phyloP scores from a whole-genome alignment of 1,140 invertebrate genomes.

The Bombus haemorrhoidalis region DNA sequence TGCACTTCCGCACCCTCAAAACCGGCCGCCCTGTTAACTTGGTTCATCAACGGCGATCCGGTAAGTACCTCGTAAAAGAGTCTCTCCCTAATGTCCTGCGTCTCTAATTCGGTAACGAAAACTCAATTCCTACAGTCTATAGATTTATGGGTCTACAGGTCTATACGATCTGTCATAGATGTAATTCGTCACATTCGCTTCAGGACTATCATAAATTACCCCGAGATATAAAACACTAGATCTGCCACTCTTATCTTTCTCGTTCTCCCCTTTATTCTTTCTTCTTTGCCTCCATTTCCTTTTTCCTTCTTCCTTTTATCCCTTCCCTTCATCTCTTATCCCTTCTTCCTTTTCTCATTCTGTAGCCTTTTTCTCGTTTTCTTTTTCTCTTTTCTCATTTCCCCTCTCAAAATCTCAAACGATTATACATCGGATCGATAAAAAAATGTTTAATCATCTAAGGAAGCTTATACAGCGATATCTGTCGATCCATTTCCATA shows the following conservation, averaged over 20 bases:
- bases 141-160: background rate
- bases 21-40: slow-evolving; percentile 91
- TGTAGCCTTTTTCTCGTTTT: background rate
- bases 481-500: background rate
- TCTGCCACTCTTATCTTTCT: too few relatives aligned
- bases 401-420: background rate
- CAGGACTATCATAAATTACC: background rate
- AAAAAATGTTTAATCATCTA: background rate
- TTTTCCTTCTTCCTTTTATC: background rate
- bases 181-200: background rate
- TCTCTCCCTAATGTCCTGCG: slow-evolving; percentile 61
- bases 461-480: background rate
- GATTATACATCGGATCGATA: background rate
- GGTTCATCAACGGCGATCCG: slow-evolving; percentile 94
- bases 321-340: too few relatives aligned
- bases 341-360: background rate
- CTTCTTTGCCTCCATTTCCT: background rate
- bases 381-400: background rate
- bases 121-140: background rate
- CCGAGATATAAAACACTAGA: too few relatives aligned
- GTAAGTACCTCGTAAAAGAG: slow-evolving; percentile 82
- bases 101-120: background rate
- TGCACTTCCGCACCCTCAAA: slow-evolving; percentile 92
- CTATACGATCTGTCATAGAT: background rate
- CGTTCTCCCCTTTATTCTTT: background rate